A percentile compares a stretch with the other conserved stretches of the same genome.
Evolutionary conservation across 2,888 invertebrate species (phyloP).

Genomic region (Chirona hameri): DNA sequence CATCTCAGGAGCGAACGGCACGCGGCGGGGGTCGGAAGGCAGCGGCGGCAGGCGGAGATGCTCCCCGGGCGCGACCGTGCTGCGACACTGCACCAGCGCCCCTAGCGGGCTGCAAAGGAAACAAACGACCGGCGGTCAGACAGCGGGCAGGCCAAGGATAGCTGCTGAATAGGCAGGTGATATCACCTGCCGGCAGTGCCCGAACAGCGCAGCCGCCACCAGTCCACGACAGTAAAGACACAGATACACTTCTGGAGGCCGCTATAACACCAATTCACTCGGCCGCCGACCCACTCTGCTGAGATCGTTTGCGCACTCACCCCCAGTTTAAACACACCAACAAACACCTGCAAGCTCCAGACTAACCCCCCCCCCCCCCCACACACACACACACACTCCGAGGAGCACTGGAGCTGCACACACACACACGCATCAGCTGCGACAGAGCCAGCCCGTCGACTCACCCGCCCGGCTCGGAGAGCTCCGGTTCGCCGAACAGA

Average conservation of each 20-base stretch:
- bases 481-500: neutral
- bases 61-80: neutral
- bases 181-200: no score
- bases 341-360: no score
- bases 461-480: neutral
- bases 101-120: neutral
- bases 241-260: neutral
- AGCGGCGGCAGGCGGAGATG: conserved; percentile 4
- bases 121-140: neutral
- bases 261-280: neutral
- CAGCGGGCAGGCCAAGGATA: no score
- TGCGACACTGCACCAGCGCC: conserved; percentile 7
- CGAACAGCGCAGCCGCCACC: no score
- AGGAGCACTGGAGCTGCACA: neutral
- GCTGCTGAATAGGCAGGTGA: no score
- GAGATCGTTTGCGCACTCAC: no score
- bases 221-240: no score
- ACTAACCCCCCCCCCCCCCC: no score
- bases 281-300: no score
- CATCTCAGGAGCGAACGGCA: conserved; percentile 1
- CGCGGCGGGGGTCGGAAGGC: neutral
- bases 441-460: neutral
- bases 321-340: no score
- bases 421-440: neutral
- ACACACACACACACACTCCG: no score